A percentile compares a stretch with the other conserved stretches of the same genome.
Conservation (phyloP, 1,140 invertebrate genomes). For the Anastatus disparis region DNA sequence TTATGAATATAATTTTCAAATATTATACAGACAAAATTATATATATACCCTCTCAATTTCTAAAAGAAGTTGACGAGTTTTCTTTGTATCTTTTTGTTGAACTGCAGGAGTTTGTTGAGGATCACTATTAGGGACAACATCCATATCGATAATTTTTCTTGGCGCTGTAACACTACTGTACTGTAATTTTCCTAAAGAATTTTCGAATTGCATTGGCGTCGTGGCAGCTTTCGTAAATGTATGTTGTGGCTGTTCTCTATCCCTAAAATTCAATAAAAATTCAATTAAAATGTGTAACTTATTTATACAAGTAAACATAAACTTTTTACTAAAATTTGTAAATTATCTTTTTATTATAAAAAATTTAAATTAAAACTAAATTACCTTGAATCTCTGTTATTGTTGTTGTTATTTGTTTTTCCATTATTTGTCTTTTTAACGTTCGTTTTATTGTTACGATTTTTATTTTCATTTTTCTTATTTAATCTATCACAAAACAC, state of each 20-base stretch:
- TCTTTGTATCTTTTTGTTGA: slow-evolving; percentile 68
- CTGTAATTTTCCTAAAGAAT: slow-evolving; percentile 89
- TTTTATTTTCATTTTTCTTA: slow-evolving; percentile 63
- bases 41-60: slow-evolving; percentile 79
- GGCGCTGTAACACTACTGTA: slow-evolving; percentile 91
- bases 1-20: too few species aligned
- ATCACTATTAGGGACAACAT: slow-evolving; percentile 75
- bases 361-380: slow-evolving; percentile 5
- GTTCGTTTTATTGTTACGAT: slow-evolving; percentile 58
- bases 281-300: too few species aligned
- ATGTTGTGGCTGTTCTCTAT: slow-evolving; percentile 63
- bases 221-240: slow-evolving; percentile 71
- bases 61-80: slow-evolving; percentile 80
- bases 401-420: slow-evolving; percentile 52
- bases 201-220: slow-evolving; percentile 88
- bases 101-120: slow-evolving; percentile 61
- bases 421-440: slow-evolving; percentile 53
- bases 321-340: neutral
- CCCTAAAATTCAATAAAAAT: slow-evolving; percentile 17
- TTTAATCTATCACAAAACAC: slow-evolving; percentile 66
- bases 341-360: neutral
- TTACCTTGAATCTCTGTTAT: slow-evolving; percentile 62
- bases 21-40: neutral
- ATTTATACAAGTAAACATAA: slow-evolving; percentile 11
- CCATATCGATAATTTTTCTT: slow-evolving; percentile 91